Percentiles rank a stretch among this genome's conserved stretches.
Conservation (phyloP, 2,113 vertebrate species). For the Channa maculata region DNA sequence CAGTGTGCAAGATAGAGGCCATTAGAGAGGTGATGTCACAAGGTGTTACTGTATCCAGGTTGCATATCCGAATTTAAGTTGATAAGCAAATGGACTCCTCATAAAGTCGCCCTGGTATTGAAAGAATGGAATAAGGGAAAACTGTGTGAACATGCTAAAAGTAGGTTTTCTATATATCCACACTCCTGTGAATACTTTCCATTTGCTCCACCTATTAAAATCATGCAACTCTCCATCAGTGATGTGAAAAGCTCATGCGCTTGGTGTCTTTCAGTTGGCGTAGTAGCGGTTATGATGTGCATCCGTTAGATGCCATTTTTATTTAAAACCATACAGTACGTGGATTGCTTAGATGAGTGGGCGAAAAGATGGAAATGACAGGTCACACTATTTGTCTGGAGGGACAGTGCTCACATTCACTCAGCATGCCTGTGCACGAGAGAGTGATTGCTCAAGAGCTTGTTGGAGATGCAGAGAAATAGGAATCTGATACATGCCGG, state of each 20-base stretch:
- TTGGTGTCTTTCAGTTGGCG: neutral
- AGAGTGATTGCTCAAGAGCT: conserved; percentile 52
- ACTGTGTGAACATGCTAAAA: conserved; percentile 42
- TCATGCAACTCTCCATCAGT: conserved; percentile 8
- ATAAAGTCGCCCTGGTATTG: conserved; percentile 23
- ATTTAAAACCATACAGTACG: conserved; percentile 19
- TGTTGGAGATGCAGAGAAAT: conserved; percentile 45
- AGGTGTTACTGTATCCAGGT: conserved; percentile 19
- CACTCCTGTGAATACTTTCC: conserved; percentile 37
- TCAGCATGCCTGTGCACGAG: conserved; percentile 27
- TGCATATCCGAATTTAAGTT: conserved; percentile 39
- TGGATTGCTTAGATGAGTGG: conserved; percentile 26
- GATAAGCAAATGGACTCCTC: conserved; percentile 40
- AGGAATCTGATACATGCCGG: conserved; percentile 15
- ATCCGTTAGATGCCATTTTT: conserved; percentile 28
- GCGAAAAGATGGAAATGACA: conserved; percentile 54
- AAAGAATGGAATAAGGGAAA: neutral
- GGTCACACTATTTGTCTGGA: conserved; percentile 44
- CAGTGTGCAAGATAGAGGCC: conserved; percentile 5
- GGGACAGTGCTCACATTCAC: conserved; percentile 29
- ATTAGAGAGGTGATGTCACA: conserved; percentile 21
- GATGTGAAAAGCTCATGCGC: conserved; percentile 18
- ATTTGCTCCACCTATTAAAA: conserved; percentile 43
- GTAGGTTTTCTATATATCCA: conserved; percentile 50
- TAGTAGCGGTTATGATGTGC: conserved; percentile 16